Evolutionary conservation across 2,797 vertebrate genomes (phyloP).

Genomic region (Poecile montanus): DNA sequence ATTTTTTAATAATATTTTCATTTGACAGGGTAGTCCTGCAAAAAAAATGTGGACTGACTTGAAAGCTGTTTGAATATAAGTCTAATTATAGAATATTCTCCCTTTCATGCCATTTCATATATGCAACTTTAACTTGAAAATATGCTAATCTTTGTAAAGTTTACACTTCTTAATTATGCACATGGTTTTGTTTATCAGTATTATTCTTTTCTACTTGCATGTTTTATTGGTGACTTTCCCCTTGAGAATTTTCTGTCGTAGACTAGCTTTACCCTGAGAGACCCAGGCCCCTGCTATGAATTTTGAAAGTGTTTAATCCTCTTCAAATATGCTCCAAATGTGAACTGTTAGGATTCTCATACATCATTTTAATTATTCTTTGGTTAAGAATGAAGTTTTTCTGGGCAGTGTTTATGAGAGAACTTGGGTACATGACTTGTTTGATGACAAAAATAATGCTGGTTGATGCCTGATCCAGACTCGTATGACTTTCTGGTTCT

Average conservation of each 20-base stretch:
- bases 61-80: not conserved
- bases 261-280: not conserved
- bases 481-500: conserved; percentile 28
- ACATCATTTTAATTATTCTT: conserved; percentile 59
- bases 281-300: not conserved
- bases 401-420: conserved; percentile 53
- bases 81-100: not conserved
- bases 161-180: not conserved
- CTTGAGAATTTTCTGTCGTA: not conserved
- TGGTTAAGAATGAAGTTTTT: conserved; percentile 61
- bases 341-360: conserved; percentile 31
- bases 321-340: not conserved
- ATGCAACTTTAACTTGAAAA: not conserved
- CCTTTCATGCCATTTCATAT: not conserved
- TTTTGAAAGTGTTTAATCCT: not conserved
- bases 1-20: not conserved
- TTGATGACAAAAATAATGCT: conserved; percentile 64
- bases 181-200: not conserved
- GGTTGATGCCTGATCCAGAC: conserved; percentile 16
- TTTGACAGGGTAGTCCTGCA: not conserved
- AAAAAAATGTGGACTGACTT: not conserved
- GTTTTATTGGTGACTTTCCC: not conserved
- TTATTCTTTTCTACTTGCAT: not conserved
- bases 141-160: not conserved
- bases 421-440: conserved; percentile 49